These are phyloP conservation scores for Alsophila aescularia DNA, from an alignment of 2,888 invertebrate genomes.

Conservation along the genomic window DNA sequence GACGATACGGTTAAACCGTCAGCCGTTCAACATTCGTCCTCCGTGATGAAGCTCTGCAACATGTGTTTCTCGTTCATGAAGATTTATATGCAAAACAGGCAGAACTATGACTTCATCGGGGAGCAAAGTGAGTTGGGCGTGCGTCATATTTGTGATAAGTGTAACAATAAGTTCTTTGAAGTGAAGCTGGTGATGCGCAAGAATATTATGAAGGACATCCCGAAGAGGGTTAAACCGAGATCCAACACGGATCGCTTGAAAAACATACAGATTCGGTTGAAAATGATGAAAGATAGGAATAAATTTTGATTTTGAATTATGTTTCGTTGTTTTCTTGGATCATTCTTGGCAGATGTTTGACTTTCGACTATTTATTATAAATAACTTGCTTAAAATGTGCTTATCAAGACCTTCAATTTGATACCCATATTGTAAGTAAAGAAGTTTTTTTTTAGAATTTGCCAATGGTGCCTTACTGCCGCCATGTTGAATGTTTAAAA, in stretches of 20 bases:
- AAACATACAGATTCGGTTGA: constrained; percentile 50
- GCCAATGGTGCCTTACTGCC: no score
- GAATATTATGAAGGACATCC: background rate
- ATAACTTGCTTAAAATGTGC: no score
- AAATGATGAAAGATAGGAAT: constrained; percentile 45
- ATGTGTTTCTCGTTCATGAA: constrained; percentile 49
- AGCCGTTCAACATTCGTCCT: background rate
- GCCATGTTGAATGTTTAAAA: no score
- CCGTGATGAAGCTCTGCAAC: constrained; percentile 43
- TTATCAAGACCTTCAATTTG: no score
- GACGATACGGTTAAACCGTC: background rate
- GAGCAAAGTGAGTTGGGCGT: constrained; percentile 35
- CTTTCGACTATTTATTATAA: no score
- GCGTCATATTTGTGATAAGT: constrained; percentile 42
- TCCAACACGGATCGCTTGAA: constrained; percentile 50
- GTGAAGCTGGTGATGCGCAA: constrained; percentile 42
- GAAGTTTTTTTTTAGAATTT: no score
- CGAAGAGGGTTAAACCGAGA: constrained; percentile 17
- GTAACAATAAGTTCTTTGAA: constrained; percentile 44
- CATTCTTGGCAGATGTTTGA: no score
- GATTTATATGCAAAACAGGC: constrained; percentile 20
- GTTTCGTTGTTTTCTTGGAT: background rate
- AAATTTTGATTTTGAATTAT: constrained; percentile 22
- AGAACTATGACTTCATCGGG: constrained; percentile 37
- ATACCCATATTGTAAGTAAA: no score